Evolutionary conservation across 2,113 vertebrate genomes (phyloP).

Genomic region (Salvelinus alpinus): DNA sequence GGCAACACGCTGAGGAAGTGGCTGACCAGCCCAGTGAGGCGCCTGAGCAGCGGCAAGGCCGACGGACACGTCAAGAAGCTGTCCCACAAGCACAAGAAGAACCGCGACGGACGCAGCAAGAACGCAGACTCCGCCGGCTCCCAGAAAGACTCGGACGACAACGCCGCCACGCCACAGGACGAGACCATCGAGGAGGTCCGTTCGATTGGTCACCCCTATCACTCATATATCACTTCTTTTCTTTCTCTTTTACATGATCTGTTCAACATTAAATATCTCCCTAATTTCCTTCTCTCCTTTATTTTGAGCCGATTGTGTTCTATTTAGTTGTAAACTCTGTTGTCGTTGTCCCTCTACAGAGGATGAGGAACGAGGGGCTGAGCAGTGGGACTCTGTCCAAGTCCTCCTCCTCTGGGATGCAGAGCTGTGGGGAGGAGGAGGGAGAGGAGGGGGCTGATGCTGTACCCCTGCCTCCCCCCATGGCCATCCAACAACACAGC

Average conservation of each 20-base stretch:
- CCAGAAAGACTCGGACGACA: constrained; percentile 96
- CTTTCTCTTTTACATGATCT: background rate
- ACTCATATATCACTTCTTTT: background rate
- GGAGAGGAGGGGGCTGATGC: constrained; percentile 93
- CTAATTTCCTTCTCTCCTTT: background rate
- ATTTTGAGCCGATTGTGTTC: background rate
- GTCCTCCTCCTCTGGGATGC: constrained; percentile 98
- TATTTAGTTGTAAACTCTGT: background rate
- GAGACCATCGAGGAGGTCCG: constrained; percentile 93
- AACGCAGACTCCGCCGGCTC: constrained; percentile 82
- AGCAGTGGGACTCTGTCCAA: constrained; percentile 98
- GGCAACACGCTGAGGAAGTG: constrained; percentile 97
- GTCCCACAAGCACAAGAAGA: constrained; percentile 98
- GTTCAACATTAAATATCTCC: background rate
- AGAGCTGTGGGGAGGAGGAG: constrained; percentile 98
- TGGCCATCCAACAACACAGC: constrained; percentile 99
- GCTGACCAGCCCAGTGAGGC: constrained; percentile 94
- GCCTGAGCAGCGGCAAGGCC: constrained; percentile 96
- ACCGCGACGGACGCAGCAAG: constrained; percentile 91
- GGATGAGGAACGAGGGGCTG: constrained; percentile 94
- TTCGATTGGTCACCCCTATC: constrained; percentile 65
- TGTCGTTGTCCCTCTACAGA: constrained; percentile 66
- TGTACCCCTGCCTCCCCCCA: constrained; percentile 93
- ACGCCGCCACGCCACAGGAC: constrained; percentile 92
- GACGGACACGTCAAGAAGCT: constrained; percentile 96